A percentile compares a stretch with the other conserved stretches of the same genome.
Evolutionary conservation across 2,113 vertebrate genomes (phyloP).

Genomic region (Maccullochella peelii): DNA sequence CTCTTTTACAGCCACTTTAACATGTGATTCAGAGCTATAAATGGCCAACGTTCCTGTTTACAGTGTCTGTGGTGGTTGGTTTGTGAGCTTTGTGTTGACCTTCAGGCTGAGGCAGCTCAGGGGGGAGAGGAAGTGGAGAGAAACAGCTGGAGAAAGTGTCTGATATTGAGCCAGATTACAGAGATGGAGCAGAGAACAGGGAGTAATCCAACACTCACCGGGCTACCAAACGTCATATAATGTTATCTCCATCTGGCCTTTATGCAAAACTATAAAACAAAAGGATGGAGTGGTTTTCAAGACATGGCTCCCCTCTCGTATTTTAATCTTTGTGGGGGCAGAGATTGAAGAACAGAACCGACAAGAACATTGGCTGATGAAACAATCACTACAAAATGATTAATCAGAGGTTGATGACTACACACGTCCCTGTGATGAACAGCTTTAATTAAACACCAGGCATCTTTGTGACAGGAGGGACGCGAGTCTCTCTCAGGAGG

Average conservation of each 20-base stretch:
- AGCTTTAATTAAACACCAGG: not conserved
- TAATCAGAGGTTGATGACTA: not conserved
- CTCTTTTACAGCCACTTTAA: not conserved
- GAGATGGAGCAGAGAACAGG: not conserved
- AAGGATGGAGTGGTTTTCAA: not conserved
- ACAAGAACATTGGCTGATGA: not conserved
- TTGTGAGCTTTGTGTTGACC: not conserved
- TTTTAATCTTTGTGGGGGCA: no score
- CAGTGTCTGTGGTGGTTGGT: not conserved
- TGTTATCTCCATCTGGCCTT: slow-evolving; percentile 27
- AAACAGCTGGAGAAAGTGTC: slow-evolving; percentile 25
- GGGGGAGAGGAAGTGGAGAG: slow-evolving; percentile 9
- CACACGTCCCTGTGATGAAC: not conserved
- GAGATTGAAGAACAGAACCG: not conserved
- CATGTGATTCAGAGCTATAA: not conserved
- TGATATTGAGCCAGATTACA: slow-evolving; percentile 9
- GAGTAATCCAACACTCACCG: not conserved
- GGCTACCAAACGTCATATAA: not conserved
- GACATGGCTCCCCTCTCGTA: not conserved
- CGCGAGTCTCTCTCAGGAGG: not conserved
- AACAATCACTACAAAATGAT: not conserved
- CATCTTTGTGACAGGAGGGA: not conserved
- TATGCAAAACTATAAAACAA: not conserved
- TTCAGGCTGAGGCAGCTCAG: not conserved
- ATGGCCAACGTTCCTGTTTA: not conserved